A percentile compares a stretch with the other conserved stretches of the same genome.
These are phyloP conservation scores for Enteromius fasciolatus DNA, from an alignment of 2,797 vertebrate species.

Conservation along the genomic window DNA sequence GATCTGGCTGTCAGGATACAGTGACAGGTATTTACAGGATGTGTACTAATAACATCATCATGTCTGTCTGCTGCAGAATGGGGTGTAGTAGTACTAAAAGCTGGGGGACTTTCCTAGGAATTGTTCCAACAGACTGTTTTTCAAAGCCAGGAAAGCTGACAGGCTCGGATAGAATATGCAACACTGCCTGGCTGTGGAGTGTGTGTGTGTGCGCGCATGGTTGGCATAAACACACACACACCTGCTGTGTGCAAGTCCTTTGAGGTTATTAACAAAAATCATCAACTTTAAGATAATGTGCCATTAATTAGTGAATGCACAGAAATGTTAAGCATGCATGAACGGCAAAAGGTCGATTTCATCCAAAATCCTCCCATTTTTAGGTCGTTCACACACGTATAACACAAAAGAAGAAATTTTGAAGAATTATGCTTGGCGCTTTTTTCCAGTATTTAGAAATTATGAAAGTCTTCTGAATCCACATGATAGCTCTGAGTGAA, in stretches of 20 bases:
- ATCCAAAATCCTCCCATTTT: not conserved
- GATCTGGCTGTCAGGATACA: constrained; percentile 46
- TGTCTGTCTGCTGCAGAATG: constrained; percentile 51
- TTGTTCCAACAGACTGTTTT: constrained; percentile 51
- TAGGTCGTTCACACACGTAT: not conserved
- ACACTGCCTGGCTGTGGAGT: constrained; percentile 7
- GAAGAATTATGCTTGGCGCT: not conserved
- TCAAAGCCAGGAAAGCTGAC: constrained; percentile 52
- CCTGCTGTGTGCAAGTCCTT: not conserved
- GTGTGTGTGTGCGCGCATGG: not conserved
- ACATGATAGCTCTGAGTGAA: no score
- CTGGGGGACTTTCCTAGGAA: constrained; percentile 50
- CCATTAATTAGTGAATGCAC: not conserved
- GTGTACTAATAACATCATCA: constrained; percentile 52
- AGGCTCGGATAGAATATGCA: constrained; percentile 45
- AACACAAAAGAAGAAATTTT: not conserved
- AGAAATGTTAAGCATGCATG: not conserved
- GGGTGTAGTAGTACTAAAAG: constrained; percentile 57
- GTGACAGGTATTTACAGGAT: constrained; percentile 58
- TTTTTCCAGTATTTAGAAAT: not conserved
- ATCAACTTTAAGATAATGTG: not conserved
- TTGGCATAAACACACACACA: constrained; percentile 13
- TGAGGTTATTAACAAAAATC: constrained; percentile 16
- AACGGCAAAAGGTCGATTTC: not conserved
- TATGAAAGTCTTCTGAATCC: not conserved